Percentiles rank a stretch among this genome's conserved stretches.
These are phyloP conservation scores for Panthera uncia DNA, from an alignment of 2,113 vertebrate genomes.

Conservation along the genomic window DNA sequence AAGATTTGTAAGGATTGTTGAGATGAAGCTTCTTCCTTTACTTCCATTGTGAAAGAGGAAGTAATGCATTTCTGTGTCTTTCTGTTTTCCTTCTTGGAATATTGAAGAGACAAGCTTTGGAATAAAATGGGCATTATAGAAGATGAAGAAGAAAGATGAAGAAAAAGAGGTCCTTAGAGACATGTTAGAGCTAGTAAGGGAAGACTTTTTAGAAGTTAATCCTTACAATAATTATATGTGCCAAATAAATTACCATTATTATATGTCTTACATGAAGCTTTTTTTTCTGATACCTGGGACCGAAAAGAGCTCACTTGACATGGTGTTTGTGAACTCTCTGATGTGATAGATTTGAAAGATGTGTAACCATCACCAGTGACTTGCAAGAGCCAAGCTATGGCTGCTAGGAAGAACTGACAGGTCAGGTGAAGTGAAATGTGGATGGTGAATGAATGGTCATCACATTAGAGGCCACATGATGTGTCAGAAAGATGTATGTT, in stretches of 20 bases:
- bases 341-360: neutral
- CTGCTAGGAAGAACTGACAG: neutral
- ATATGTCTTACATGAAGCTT: neutral
- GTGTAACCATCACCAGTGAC: neutral
- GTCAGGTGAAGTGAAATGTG: neutral
- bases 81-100: neutral
- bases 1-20: neutral
- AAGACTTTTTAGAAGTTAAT: neutral
- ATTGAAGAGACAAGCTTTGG: neutral
- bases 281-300: neutral
- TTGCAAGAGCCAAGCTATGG: neutral
- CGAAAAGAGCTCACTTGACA: neutral
- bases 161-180: neutral
- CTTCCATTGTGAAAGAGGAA: neutral
- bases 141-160: neutral
- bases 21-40: neutral
- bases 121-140: neutral
- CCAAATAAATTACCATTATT: neutral
- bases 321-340: neutral
- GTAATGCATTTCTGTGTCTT: neutral
- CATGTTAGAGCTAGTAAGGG: neutral
- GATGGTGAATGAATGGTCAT: neutral
- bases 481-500: neutral
- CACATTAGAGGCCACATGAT: neutral
- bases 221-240: neutral